Percentiles rank a stretch among this genome's conserved stretches.
Conservation (phyloP, 2,797 vertebrate species). For the Anisognathus igniventris region DNA sequence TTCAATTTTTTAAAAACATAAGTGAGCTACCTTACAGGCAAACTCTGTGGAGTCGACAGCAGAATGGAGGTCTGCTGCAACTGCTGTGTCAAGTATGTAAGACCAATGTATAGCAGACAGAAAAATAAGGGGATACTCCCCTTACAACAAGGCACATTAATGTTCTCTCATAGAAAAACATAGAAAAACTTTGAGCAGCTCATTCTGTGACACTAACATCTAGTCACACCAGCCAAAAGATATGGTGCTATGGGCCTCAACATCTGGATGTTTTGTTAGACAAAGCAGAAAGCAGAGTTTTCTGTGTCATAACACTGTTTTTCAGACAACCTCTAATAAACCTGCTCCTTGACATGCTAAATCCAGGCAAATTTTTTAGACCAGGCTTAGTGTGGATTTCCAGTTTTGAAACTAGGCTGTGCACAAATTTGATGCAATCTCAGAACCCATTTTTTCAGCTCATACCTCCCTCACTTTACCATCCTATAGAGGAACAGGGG, state of each 20-base stretch:
- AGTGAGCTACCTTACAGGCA: not conserved
- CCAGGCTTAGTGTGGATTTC: not conserved
- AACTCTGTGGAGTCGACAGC: not conserved
- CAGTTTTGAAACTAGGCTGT: not conserved
- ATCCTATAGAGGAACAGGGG: not conserved
- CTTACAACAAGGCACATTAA: not conserved
- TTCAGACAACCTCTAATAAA: not conserved
- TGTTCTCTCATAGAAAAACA: not conserved
- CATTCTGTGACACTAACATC: not conserved
- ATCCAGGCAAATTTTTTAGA: not conserved
- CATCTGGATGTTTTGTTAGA: not conserved
- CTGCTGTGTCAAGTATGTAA: not conserved
- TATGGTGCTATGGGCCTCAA: not conserved
- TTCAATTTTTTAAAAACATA: not conserved
- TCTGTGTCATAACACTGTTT: not conserved
- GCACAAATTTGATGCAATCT: accelerated
- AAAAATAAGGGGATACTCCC: not conserved
- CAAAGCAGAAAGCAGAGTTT: not conserved
- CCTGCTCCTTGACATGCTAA: not conserved
- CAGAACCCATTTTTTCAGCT: not conserved
- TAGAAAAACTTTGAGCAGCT: not conserved
- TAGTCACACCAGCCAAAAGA: not conserved
- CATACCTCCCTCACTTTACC: not conserved
- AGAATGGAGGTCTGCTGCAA: not conserved
- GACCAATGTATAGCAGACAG: not conserved